Percentiles rank a stretch among this genome's conserved stretches.
These are phyloP conservation scores for Microplitis mediator DNA, from an alignment of 1,140 invertebrate species.

Conservation along the genomic window DNA sequence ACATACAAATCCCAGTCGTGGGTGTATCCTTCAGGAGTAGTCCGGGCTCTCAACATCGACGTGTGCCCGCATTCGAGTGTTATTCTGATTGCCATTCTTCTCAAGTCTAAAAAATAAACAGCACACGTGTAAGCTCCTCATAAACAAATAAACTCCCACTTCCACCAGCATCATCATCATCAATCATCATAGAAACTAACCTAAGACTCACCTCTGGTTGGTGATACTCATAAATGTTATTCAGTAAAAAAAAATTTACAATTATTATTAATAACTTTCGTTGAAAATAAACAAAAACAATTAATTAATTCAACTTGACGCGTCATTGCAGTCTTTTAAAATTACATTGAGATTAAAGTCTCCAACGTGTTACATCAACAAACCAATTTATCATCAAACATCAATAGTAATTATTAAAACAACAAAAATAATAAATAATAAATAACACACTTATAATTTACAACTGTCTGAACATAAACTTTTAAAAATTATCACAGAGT, in stretches of 20 bases:
- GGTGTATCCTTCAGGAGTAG: conserved; percentile 87
- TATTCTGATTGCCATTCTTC: conserved; percentile 78
- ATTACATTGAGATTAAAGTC: background rate
- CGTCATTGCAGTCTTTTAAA: conserved; percentile 1
- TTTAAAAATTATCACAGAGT: no score
- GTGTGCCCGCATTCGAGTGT: conserved; percentile 91
- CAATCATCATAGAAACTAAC: no score
- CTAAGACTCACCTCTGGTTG: no score
- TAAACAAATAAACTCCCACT: no score
- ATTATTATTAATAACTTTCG: background rate
- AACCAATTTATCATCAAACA: background rate
- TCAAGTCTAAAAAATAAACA: no score
- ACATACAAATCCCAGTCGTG: conserved; percentile 99
- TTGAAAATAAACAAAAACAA: background rate
- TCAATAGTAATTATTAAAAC: background rate
- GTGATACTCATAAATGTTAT: background rate
- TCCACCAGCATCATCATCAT: no score
- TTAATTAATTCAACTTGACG: background rate
- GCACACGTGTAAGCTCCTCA: no score
- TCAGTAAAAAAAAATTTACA: background rate
- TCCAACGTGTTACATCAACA: background rate
- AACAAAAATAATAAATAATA: no score
- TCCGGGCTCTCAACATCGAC: conserved; percentile 77
- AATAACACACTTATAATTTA: no score
- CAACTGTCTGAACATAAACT: no score